A percentile compares a stretch with the other conserved stretches of the same genome.
Conservation (phyloP, 2,888 invertebrate genomes). For the Andricus quercusramuli region DNA sequence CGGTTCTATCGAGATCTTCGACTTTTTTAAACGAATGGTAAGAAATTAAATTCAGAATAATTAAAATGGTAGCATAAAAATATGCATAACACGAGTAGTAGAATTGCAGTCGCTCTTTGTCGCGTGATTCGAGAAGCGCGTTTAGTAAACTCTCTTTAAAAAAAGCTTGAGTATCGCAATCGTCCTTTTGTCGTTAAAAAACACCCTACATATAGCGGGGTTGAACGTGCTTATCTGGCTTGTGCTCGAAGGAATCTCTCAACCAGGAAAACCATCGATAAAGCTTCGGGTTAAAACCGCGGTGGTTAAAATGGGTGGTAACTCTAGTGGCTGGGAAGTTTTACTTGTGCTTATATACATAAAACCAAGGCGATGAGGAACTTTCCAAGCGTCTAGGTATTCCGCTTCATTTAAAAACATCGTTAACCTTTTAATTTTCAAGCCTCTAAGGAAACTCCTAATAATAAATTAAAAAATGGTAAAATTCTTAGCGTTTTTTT, state of each 20-base stretch:
- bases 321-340: conserved; percentile 13
- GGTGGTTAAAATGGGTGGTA: conserved; percentile 4
- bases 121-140: conserved; percentile 25
- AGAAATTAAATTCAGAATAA: background rate
- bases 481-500: background rate
- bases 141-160: conserved; percentile 12
- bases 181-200: conserved; percentile 20
- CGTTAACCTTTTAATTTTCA: background rate
- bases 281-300: conserved; percentile 26
- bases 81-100: background rate
- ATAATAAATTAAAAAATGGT: background rate
- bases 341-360: conserved; percentile 33
- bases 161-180: conserved; percentile 1
- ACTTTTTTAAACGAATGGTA: background rate
- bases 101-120: conserved; percentile 11
- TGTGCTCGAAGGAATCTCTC: conserved; percentile 19
- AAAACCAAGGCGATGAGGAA: conserved; percentile 22
- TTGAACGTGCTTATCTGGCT: conserved; percentile 32
- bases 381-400: conserved; percentile 19
- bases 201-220: conserved; percentile 2
- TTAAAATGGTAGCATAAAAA: background rate
- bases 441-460: background rate
- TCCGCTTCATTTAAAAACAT: conserved; percentile 19
- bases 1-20: background rate
- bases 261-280: conserved; percentile 32